Percentiles rank a stretch among this genome's conserved stretches.
Evolutionary conservation across 2,888 invertebrate genomes (phyloP).

Genomic region (Caenorhabditis auriculariae): DNA sequence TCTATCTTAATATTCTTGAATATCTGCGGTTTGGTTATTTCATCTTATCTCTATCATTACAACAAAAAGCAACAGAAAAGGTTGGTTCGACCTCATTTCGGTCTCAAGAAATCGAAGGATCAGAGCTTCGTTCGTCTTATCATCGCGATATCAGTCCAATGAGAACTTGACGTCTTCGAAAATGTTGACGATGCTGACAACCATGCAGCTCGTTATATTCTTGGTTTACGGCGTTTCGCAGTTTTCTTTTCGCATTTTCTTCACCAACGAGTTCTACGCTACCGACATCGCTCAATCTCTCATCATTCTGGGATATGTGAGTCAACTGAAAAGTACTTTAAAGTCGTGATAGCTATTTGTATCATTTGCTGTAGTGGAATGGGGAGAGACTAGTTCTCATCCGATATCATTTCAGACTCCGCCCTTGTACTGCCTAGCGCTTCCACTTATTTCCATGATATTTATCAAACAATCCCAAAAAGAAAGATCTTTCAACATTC

Average conservation of each 20-base stretch:
- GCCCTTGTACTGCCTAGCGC: constrained; percentile 16
- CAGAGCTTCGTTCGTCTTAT: constrained; percentile 7
- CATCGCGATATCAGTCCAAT: constrained; percentile 19
- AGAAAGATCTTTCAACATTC: constrained; percentile 12
- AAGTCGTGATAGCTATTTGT: too few species aligned
- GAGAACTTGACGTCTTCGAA: constrained; percentile 14
- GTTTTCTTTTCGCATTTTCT: constrained; percentile 11
- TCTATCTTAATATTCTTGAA: too few species aligned
- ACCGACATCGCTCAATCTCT: too few species aligned
- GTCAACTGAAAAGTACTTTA: too few species aligned
- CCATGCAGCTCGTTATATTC: constrained; percentile 20
- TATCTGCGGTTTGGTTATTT: too few species aligned
- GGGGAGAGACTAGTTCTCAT: too few species aligned
- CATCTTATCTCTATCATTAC: too few species aligned
- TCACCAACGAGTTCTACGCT: too few species aligned
- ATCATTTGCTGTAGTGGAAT: too few species aligned
- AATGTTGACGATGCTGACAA: constrained; percentile 12
- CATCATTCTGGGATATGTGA: too few species aligned
- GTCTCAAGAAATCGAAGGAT: not conserved
- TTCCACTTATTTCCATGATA: constrained; percentile 18
- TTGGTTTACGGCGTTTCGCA: constrained; percentile 11
- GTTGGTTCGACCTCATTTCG: not conserved
- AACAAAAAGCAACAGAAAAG: too few species aligned
- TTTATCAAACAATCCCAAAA: constrained; percentile 9
- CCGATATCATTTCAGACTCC: constrained; percentile 8